phyloP scores from a whole-genome alignment of 2,888 invertebrate genomes.

The Drosophila setosimentum region DNA sequence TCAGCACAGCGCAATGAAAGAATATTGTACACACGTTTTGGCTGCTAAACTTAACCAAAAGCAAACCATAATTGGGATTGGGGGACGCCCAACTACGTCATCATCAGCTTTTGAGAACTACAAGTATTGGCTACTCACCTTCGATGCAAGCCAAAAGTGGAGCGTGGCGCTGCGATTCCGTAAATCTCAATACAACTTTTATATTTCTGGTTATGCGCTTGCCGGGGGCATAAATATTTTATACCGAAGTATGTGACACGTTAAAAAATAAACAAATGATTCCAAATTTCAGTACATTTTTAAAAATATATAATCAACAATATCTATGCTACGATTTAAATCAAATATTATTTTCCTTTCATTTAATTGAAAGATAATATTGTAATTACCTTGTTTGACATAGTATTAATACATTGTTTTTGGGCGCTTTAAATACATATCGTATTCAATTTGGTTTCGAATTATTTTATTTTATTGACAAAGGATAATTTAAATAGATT shows the following conservation, averaged over 20 bases:
- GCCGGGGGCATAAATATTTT: neutral
- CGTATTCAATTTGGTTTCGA: neutral
- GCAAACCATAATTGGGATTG: constrained; percentile 4
- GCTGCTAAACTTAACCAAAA: constrained; percentile 9
- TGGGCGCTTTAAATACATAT: neutral
- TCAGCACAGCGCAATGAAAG: constrained; percentile 48
- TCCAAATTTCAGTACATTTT: neutral
- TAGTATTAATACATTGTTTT: neutral
- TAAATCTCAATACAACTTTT: constrained; percentile 62
- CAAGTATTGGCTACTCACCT: constrained; percentile 61
- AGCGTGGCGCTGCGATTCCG: constrained; percentile 32
- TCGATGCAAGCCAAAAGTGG: constrained; percentile 8
- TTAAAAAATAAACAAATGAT: neutral
- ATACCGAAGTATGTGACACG: neutral
- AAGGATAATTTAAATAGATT: neutral
- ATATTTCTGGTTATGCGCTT: constrained; percentile 16
- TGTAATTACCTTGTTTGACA: neutral
- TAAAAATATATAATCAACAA: neutral
- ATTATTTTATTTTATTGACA: neutral
- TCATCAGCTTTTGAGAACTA: constrained; percentile 57
- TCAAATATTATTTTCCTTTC: neutral
- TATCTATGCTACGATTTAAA: neutral
- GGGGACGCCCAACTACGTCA: constrained; percentile 34
- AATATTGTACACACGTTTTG: constrained; percentile 37
- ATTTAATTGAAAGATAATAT: neutral